Percentiles rank a stretch among this genome's conserved stretches.
Evolutionary conservation across 37 sponge, comb jelly and placozoan genomes (phyloP).

Genomic region (Halichondria panicea): DNA sequence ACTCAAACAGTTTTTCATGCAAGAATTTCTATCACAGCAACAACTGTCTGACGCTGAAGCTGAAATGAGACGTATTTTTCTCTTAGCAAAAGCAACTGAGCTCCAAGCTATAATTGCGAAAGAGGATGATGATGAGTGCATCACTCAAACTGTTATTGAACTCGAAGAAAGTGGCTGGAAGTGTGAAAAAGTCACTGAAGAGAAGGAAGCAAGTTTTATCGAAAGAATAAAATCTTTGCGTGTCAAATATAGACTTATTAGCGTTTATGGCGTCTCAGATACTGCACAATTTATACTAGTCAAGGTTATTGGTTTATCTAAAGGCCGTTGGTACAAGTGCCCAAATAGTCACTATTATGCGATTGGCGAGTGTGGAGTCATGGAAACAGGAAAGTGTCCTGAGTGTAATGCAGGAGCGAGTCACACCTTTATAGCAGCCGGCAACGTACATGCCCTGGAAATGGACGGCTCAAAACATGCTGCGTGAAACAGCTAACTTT

Average conservation of each 20-base stretch:
- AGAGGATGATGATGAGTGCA: neutral
- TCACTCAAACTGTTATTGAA: slow-evolving; percentile 26
- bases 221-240: slow-evolving; percentile 17
- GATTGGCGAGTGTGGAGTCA: slow-evolving; percentile 95
- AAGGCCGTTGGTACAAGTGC: slow-evolving; percentile 92
- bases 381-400: slow-evolving; percentile 68
- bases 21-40: slow-evolving; percentile 42
- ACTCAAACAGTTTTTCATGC: slow-evolving; percentile 10
- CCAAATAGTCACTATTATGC: slow-evolving; percentile 83
- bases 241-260: slow-evolving; percentile 44
- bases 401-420: slow-evolving; percentile 76
- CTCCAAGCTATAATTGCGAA: no score
- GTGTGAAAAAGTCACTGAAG: slow-evolving; percentile 27
- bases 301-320: slow-evolving; percentile 69
- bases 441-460: slow-evolving; percentile 74
- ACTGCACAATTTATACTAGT: slow-evolving; percentile 66
- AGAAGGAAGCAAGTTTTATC: neutral
- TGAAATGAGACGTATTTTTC: slow-evolving; percentile 46
- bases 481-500: slow-evolving; percentile 67
- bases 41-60: slow-evolving; percentile 40
- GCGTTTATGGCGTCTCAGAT: slow-evolving; percentile 55
- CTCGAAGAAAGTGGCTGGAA: slow-evolving; percentile 64
- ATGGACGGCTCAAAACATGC: slow-evolving; percentile 76
- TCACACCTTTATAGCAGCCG: slow-evolving; percentile 53
- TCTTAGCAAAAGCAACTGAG: neutral